Base-by-base conservation (phyloP, 1,140 invertebrate species). In the Melipona quadrifasciata region DNA sequence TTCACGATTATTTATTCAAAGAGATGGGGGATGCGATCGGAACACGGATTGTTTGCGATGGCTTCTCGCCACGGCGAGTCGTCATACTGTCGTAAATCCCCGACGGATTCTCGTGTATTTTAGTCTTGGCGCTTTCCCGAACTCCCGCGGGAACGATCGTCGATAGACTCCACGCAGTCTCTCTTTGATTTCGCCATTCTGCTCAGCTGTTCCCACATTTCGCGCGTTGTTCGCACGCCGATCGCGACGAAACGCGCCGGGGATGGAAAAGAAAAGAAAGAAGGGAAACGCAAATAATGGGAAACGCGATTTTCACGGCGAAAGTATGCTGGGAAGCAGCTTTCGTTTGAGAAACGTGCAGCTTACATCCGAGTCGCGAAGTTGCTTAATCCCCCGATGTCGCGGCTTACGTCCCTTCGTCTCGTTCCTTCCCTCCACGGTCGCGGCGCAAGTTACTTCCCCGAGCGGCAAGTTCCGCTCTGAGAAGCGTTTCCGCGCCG, bases 301-400 rank as follows among this genome's bases (percentile, higher is more conserved):
- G 11, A 80, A 84, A 79, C 47, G 24, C 21, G 82, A 72, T 72
- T 80, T 71, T 19, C 58, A 5, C 24, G 77, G 14, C 24, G 81
- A 24, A 70, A 83, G 17, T 19, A 39, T 19, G 27, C 27, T 39
- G 55, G 47, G 74, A 84, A 84, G 82, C 77, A 57, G 82, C 70
- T 80, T 84, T 57, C 47, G 53, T 70, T 6, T 8, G n/a, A 67
- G 72, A 47, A n/a, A 67, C 19, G 27, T 19, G 0, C n/a, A 11
- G 64, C 81, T 83, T 58, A 64, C 19, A 68, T 31, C n/a, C 21
- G 17, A 24, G 51, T 39, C n/a, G 47, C 1, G 24, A 73, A 64
- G 51, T 80, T 84, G 51, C 70, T 67, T 84, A 84, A 80, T 84
- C 82, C 77, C n/a, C 24, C 77, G 47, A 70, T 55, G 47, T 72